A percentile compares a stretch with the other conserved stretches of the same genome.
phyloP scores from a whole-genome alignment of 2,888 invertebrate species.

The Chloroclysta siterata region DNA sequence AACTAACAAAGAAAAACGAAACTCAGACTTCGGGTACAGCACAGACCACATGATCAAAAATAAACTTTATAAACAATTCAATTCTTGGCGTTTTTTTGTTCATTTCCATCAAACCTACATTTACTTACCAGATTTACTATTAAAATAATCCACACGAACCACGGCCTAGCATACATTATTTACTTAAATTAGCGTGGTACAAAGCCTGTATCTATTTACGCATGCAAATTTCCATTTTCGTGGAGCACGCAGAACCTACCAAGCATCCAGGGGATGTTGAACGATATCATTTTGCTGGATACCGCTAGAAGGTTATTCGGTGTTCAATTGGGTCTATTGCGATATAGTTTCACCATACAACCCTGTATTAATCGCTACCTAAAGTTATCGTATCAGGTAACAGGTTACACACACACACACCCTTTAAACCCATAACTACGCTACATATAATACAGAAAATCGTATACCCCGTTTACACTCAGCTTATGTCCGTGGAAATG shows the following conservation, averaged over 20 bases:
- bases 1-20: too few species aligned
- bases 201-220: conserved; percentile 30
- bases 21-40: too few species aligned
- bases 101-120: too few species aligned
- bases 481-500: too few species aligned
- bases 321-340: conserved; percentile 2
- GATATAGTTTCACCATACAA: background rate
- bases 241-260: conserved; percentile 22
- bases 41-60: too few species aligned
- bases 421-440: too few species aligned
- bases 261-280: conserved; percentile 13
- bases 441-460: too few species aligned
- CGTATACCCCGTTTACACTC: too few species aligned
- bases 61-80: too few species aligned
- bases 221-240: conserved; percentile 35
- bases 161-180: background rate
- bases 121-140: background rate
- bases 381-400: too few species aligned
- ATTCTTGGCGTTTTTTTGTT: too few species aligned
- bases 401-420: too few species aligned
- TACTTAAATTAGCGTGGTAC: conserved; percentile 13
- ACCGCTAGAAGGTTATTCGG: background rate
- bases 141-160: background rate
- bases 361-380: background rate
- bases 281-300: conserved; percentile 3